Base-by-base conservation (phyloP, 2,888 invertebrate genomes). In the Temnothorax ravouxi region DNA sequence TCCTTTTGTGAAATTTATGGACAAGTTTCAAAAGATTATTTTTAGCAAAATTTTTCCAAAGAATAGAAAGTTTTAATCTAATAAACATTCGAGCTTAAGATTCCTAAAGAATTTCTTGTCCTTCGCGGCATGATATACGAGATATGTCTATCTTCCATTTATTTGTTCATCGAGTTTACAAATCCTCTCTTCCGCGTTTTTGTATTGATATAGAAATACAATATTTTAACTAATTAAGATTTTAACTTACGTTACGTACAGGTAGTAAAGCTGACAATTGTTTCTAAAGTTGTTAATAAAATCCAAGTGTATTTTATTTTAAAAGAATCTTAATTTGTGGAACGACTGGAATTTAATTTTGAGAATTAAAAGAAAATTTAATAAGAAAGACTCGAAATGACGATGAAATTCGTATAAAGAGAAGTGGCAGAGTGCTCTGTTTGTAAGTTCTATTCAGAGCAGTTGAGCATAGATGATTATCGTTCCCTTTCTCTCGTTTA, bases 381-480 rank as follows among this genome's bases (percentile, higher is more conserved):
- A 47, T 34, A 47, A 47, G 34, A 29, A 13, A 15, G 41, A 61
- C 47, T n/a, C 15, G n/a, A 29, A 74, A 44, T 25, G 25, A 74
- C 29, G 69, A n/a, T 4, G 15, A 75, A 52, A 44, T 50, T 50
- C 15, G 21, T 21, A 6, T 25, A 56, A 38, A 56, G 11, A 41
- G 54, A 61, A n/a, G n/a, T 13, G n/a, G 3, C n/a, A 72, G 41
- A 18, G 21, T n/a, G 13, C 29, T 61, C 15, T 9, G n/a, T 47
- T 13, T 21, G 8, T 29, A 29, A 44, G 59, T 44, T 59, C 74
- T 29, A n/a, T 34, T 71, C 34, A 38, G 34, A 41, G 18, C 9
- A n/a, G 25, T 76, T 15, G n/a, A 44, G n/a, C 52, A 29, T 13
- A 44, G 66, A 77, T 38, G 41, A 66, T 77, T 66, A 77, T 54